Evolutionary conservation across 2,797 vertebrate species (phyloP).

Genomic region (Anabas testudineus): DNA sequence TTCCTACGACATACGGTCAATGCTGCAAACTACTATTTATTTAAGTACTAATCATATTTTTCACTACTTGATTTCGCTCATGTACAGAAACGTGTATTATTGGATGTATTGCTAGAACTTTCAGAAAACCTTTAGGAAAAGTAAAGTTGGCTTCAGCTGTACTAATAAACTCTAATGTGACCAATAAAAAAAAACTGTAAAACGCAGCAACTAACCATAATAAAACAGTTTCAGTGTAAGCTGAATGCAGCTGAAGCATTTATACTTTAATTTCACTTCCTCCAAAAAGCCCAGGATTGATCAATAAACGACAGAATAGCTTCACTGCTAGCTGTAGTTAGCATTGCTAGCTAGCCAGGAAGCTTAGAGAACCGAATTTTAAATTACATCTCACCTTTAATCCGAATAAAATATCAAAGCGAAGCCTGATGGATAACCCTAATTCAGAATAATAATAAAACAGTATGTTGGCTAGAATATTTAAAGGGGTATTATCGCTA

Average conservation of each 20-base stretch:
- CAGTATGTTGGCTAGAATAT: rapidly evolving
- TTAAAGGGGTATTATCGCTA: background rate
- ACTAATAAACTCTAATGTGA: too few relatives aligned
- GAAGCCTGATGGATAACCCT: background rate
- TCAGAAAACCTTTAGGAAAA: too few relatives aligned
- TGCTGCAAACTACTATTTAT: too few relatives aligned
- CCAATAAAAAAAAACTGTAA: background rate
- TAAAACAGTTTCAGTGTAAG: background rate
- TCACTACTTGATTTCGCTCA: too few relatives aligned
- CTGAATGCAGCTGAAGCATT: background rate
- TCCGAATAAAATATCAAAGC: rapidly evolving
- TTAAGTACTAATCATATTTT: too few relatives aligned
- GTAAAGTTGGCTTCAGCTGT: too few relatives aligned
- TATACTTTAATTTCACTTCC: conserved; percentile 29
- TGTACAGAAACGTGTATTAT: too few relatives aligned
- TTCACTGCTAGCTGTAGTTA: background rate
- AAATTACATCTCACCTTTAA: rapidly evolving
- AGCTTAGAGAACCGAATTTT: rapidly evolving
- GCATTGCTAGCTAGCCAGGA: background rate
- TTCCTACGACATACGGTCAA: too few relatives aligned
- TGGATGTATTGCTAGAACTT: too few relatives aligned
- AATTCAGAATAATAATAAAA: background rate
- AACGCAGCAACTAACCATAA: background rate
- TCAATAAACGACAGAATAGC: background rate
- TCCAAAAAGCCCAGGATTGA: conserved; percentile 21